Base-by-base conservation (phyloP, 2,888 invertebrate species). In the Ochropacha duplaris region DNA sequence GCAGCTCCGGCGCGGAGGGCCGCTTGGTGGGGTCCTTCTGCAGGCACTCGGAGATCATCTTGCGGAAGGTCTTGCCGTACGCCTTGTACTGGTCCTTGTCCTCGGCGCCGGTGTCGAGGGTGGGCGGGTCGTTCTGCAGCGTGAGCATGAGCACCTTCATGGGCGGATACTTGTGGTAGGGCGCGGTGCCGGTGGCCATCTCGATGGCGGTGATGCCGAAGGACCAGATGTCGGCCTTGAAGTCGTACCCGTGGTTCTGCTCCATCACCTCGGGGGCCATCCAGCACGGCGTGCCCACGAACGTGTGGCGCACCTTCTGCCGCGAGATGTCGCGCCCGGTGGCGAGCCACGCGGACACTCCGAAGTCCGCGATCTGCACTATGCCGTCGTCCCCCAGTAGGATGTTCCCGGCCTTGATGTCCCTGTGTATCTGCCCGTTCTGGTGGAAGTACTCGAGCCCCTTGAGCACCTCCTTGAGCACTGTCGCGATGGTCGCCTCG, bases 201-300 rank as follows among this genome's bases (percentile, higher is more conserved):
- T 99, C 99, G 71, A 99, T 99, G 6, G 99, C 99, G 1, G 99
- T 99, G 68, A 99, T 99, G 44, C 99, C 99, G 86, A 99, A 96
- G 4, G 94, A 94, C 95, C 95, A 95, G 62, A 95, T 94, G 78
- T 95, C 95, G 2, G 99, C 99, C 90, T 99, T 99, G 92, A 99
- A 99, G 89, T 99, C 99, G 86, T 99, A 99, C 6, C 99, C 99
- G 85, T 98, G 98, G 88, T 98, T 98, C 94, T 97, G 98, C 88
- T 99, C 98, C 99, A 99, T 99, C 66, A 99, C 99, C 93, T 99
- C 99, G 8, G 99, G 99, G 14, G 99, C 99, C 99, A 99, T 99
- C 99, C 99, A 99, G 87, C 99, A 99, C 0, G 99, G 99, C 12
- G 99, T 99, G 54, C 99, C 99, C 6, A 99, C 99, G 91, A 99